phyloP scores from a whole-genome alignment of 2,113 vertebrate species.

The Anolis sagrei region DNA sequence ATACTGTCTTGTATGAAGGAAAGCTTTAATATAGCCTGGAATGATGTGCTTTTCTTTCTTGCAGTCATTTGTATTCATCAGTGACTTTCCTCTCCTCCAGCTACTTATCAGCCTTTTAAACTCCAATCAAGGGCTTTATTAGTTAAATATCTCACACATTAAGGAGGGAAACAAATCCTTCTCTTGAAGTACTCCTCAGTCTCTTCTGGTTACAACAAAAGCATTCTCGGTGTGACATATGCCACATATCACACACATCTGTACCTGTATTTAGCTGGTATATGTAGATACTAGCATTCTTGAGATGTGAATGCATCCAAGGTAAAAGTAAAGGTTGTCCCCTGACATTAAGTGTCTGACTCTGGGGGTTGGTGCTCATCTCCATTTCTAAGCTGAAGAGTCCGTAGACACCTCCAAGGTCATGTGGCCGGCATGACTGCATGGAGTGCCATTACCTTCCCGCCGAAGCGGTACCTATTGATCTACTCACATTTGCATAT shows the following conservation, averaged over 20 bases:
- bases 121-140: slow-evolving; percentile 2
- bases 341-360: no score
- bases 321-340: no score
- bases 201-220: not conserved
- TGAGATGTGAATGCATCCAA: not conserved
- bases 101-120: slow-evolving; percentile 25
- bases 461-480: no score
- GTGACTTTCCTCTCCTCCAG: not conserved
- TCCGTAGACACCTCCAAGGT: no score
- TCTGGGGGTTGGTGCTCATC: no score
- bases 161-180: slow-evolving; percentile 1
- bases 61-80: not conserved
- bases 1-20: not conserved
- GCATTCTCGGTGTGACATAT: not conserved
- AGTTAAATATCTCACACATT: slow-evolving; percentile 12
- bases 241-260: not conserved
- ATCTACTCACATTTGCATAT: no score
- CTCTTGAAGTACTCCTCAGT: not conserved
- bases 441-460: no score
- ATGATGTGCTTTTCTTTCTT: not conserved
- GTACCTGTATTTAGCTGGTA: not conserved
- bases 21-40: slow-evolving; percentile 13
- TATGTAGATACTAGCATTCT: not conserved
- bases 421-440: no score
- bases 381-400: no score